Base-by-base conservation (phyloP, 2,113 vertebrate species). In the Poicephalus gulielmi region DNA sequence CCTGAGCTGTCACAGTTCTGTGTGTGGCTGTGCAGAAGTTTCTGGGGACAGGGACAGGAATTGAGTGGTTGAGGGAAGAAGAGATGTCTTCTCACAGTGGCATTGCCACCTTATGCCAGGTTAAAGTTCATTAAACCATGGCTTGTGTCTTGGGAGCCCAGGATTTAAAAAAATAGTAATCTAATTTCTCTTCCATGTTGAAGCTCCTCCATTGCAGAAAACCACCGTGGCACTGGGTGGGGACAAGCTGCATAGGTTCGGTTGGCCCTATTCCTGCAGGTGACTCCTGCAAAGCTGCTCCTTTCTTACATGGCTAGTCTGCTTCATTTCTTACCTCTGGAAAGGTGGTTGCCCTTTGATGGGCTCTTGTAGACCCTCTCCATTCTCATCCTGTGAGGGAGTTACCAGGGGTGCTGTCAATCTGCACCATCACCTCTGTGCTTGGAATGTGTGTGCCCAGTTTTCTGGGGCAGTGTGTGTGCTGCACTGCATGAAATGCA, bases 141-240 rank as follows among this genome's bases (percentile, higher is more conserved):
- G 17, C 11, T 81, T 84, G 47, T 28, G 9, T 31, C 23, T 76
- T 90, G 25, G 27, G 41, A 88, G n/a, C 24, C 33, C 4, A 17
- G 63, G 85, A 79, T 83, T 43, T 3, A 39, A 17, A 37, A 67
- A 33, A 23, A 47, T 43, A 46, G 22, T 10, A 2, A 49, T 52
- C 13, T 30, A 6, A 33, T 74, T 90, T 78, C 3, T 81, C 16
- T 60, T 73, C 30, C 20, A 16, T 43, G 30, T n/a, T 68, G 46
- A 81, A 79, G 46, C 7, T 75, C 12, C 31, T 74, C 17, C 16
- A 19, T 11, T 80, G 47, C 50, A 64, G 43, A 63, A 69, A 24
- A 88, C 9, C 9, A 33, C 14, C 0, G 0, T 55, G 27, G 37
- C 0, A 0, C 30, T 66, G 66, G 9, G 33, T 57, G 39, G 11